Evolutionary conservation across 2,797 vertebrate species (phyloP), one percentile per base, ranked within the genome.

Genomic region (Trichosurus vulpecula): DNA sequence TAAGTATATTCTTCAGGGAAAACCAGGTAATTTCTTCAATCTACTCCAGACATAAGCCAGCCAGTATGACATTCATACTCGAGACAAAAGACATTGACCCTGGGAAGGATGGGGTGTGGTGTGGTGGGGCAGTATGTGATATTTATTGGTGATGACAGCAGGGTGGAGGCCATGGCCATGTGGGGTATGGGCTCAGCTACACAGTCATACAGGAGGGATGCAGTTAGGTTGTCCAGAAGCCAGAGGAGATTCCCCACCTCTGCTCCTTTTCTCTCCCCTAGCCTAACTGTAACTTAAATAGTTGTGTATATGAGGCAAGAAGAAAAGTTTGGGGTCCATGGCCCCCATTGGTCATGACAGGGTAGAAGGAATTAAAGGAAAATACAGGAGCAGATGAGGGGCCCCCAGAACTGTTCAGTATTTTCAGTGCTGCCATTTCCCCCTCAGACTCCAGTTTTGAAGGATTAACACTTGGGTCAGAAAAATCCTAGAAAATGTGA

Each of bases 141-240:
- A 95, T 97, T 98, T 98, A 98, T 98, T 98, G 74, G 92, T 95
- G 96, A 97, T 95, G 97, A 96, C 96, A 93, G 93, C 94, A 95
- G 95, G 81, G 54, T 94, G 95, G 95, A 95, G 87, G 52, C 29
- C 92, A 93, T 92, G 96, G 91, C 95, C 97, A 94, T 52, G 22
- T 96, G 96, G 95, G 97, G 91, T 97, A 97, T 97, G 98, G 97
- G 97, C 97, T 98, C 96, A 96, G 91, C 96, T 97, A 96, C 92
- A 97, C 94, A 96, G 97, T 97, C 92, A 0, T 93, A 92, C 95
- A 95, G 95, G 93, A 94, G 92, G 97, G 96, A 90, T 90, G 52
- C 91, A 90, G 94, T 81, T 3, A 2, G 93, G 95, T 53, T 81
- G 93, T 47, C 91, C 90, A 90, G 94, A 94, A 87, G 93, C 92